phyloP scores from a whole-genome alignment of 2,797 vertebrate species.

The Cryptoprocta ferox region DNA sequence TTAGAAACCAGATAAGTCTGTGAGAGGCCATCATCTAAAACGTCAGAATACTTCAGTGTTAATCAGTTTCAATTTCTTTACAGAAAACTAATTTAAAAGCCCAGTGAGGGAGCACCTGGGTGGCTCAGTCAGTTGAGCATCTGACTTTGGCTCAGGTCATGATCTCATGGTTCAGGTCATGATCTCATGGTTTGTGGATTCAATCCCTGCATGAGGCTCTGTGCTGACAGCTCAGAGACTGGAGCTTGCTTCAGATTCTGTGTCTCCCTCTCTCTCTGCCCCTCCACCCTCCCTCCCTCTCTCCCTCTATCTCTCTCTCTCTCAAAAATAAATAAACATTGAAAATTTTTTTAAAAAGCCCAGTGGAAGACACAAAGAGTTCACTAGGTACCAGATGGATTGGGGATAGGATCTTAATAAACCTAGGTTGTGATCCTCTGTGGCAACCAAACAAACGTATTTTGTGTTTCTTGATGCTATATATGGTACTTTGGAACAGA shows the following conservation, averaged over 20 bases:
- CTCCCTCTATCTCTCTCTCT: too few relatives aligned
- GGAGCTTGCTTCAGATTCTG: too few relatives aligned
- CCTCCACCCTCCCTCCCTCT: too few relatives aligned
- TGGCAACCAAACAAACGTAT: not conserved
- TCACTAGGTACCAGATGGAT: not conserved
- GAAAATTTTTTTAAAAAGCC: not conserved
- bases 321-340: too few relatives aligned
- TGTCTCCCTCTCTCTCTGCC: too few relatives aligned
- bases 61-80: constrained; percentile 4
- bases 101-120: not conserved
- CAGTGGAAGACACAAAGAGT: not conserved
- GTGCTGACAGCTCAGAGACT: too few relatives aligned
- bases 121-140: too few relatives aligned
- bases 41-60: not conserved
- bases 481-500: not conserved
- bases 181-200: too few relatives aligned
- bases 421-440: not conserved
- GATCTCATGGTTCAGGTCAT: too few relatives aligned
- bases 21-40: not conserved
- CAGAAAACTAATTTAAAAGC: not conserved
- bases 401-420: not conserved
- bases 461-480: not conserved
- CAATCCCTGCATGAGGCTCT: too few relatives aligned
- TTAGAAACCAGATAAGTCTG: not conserved
- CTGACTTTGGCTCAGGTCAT: too few relatives aligned